Percentiles rank a stretch among this genome's conserved stretches.
phyloP scores from a whole-genome alignment of 2,113 vertebrate species.

The Solea solea region DNA sequence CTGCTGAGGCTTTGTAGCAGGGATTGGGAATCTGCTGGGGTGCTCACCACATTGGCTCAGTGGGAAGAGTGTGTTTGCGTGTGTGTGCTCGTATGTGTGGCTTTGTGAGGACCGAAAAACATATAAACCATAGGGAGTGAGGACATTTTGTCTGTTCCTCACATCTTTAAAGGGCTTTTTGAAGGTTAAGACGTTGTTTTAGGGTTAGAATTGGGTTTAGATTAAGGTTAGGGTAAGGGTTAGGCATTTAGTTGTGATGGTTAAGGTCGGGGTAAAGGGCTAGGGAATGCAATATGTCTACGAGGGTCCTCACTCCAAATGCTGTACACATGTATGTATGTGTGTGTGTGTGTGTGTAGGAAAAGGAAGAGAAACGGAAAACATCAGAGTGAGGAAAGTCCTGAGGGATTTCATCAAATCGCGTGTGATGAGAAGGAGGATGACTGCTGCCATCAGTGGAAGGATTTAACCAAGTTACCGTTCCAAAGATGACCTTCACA shows the following conservation, averaged over 20 bases:
- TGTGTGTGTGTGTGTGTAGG: neutral
- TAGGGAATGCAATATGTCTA: no score
- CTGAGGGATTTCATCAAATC: constrained; percentile 71
- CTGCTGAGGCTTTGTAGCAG: constrained; percentile 73
- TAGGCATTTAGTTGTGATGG: no score
- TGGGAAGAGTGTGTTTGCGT: constrained; percentile 29
- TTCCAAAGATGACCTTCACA: constrained; percentile 52
- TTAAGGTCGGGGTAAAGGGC: no score
- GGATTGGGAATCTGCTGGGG: constrained; percentile 68
- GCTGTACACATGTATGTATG: no score
- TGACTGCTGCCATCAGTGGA: constrained; percentile 18
- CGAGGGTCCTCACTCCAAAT: no score
- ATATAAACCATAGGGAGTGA: no score
- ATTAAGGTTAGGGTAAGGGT: no score
- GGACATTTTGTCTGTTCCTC: no score
- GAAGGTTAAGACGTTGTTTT: no score
- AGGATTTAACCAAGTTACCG: constrained; percentile 29
- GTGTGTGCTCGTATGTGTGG: neutral
- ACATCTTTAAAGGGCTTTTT: no score
- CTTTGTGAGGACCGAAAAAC: no score
- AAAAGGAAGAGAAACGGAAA: constrained; percentile 23
- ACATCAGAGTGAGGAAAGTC: constrained; percentile 28
- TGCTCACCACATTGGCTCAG: constrained; percentile 43
- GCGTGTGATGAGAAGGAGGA: constrained; percentile 34
- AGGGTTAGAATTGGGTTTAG: no score